A percentile compares a stretch with the other conserved stretches of the same genome.
These are phyloP conservation scores for Heliconius sara DNA, from an alignment of 2,888 invertebrate species.

Conservation along the genomic window DNA sequence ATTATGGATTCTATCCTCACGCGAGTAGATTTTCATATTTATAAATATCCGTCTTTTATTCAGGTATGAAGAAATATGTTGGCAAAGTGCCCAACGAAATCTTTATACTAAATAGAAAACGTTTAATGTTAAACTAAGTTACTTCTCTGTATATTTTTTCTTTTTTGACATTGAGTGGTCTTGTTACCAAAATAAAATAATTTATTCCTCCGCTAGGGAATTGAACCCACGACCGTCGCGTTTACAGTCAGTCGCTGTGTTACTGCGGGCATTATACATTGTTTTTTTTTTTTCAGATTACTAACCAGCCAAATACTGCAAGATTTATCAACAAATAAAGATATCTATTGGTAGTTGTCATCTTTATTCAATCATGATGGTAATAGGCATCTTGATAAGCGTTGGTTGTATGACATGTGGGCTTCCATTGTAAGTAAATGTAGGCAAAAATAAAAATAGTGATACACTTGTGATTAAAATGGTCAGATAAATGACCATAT, in stretches of 20 bases:
- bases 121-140: too few relatives aligned
- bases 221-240: not conserved
- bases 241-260: not conserved
- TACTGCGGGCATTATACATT: not conserved
- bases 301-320: constrained; percentile 87
- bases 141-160: too few relatives aligned
- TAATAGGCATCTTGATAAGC: not conserved
- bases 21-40: too few relatives aligned
- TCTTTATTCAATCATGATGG: not conserved
- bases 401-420: not conserved
- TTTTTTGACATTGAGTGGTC: too few relatives aligned
- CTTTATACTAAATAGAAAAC: too few relatives aligned
- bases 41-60: too few relatives aligned
- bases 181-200: not conserved
- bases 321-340: constrained; percentile 86
- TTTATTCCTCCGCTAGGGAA: not conserved
- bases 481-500: not conserved
- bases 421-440: not conserved
- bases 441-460: not conserved
- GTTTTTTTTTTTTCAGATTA: constrained; percentile 68
- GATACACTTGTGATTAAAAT: not conserved
- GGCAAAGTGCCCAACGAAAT: too few relatives aligned
- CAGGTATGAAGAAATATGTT: too few relatives aligned
- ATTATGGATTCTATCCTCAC: too few relatives aligned
- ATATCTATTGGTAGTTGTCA: constrained; percentile 86